Evolutionary conservation across 2,113 vertebrate species (phyloP), one percentile per base, ranked within the genome.

Genomic region (Oryzias celebensis): DNA sequence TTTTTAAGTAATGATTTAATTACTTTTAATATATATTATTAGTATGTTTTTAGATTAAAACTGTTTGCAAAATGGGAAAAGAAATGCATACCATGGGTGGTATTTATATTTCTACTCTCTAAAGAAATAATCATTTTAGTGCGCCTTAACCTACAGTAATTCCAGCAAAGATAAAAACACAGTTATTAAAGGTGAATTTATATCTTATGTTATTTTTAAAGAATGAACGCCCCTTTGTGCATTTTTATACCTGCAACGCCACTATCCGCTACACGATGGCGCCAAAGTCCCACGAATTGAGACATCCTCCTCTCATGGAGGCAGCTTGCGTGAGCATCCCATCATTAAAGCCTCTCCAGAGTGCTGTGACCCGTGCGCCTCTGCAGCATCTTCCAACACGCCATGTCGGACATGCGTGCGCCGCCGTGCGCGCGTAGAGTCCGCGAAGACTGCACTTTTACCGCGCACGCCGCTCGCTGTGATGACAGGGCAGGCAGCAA

Each of bases 221-320:
- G 10, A 12, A 36, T 36, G 10, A 12, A 10, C 36, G 36, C 36
- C 36, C 36, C 36, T 12, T 36, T 6, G 36, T 36, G 36, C 7
- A 12, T 13, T 65, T 59, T 23, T 0, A 28, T 62, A 44, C 0
- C 36, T 53, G 86, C 67, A 87, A 85, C 42, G n/a, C 88, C 83
- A 13, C n/a, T 52, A 36, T 51, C 57, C 7, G 77, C 85, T 74
- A 54, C 87, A 82, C 41, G 89, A 80, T 88, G 87, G 89, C 88
- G 88, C 83, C 75, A 87, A 82, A 90, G 86, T 42, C 65, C 6
- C 62, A 48, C 42, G 17, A 22, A 85, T 71, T 1, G 55, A 56
- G 56, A 24, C 17, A 56, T 58, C 71, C 1, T 3, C 14, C 50
- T 68, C 52, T 18, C 10, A 12, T 15, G 1, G 45, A 36, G 61